Evolutionary conservation across 2,888 invertebrate species (phyloP), one percentile per base, ranked within the genome.

Genomic region (Melinaea marsaeus): DNA sequence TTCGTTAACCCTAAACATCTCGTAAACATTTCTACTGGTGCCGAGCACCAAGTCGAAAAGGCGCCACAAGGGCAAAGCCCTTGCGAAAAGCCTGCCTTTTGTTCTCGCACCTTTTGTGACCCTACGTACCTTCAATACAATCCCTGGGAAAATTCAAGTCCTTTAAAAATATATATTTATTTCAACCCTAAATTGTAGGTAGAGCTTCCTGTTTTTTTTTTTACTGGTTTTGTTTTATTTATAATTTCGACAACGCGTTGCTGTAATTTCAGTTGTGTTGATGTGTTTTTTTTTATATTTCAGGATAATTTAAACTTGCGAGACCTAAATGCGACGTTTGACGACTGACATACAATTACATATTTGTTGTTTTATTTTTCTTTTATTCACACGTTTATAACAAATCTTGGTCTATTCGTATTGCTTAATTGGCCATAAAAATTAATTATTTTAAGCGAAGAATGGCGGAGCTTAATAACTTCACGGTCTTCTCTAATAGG

Each of bases 401-500:
- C 2, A 7, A 11, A 32, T 32, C 4, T 32, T 32, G 32, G 46
- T 2, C 6, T 51, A 1, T 32, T 9, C 42, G 9, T 7, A 32
- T 51, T 2, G 22, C 51, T 22, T 2, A 51, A 5, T 9, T 7
- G 7, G 7, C 2, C 9, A 32, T 51, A 32, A 32, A 32, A 32
- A 32, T 51, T 51, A 9, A 32, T 32, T 32, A 32, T 51, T 51
- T 9, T 7, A 13, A 51, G 51, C 4, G 6, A 42, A 42, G 48
- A 37, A 55, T 37, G 48, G 34, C 51, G 6, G 32, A 60, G 57
- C 60, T 64, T 55, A 46, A 61, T 58, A 48, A 60, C 46, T 58
- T 64, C 7, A 57, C 34, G 48, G 64, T 64, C 57, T 64, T 58
- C 47, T 33, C 32, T 64, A 60, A 64, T 55, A 55, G 60, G 55